Conservation (phyloP, 1,140 invertebrate species). For the Thaumatotibia leucotreta region DNA sequence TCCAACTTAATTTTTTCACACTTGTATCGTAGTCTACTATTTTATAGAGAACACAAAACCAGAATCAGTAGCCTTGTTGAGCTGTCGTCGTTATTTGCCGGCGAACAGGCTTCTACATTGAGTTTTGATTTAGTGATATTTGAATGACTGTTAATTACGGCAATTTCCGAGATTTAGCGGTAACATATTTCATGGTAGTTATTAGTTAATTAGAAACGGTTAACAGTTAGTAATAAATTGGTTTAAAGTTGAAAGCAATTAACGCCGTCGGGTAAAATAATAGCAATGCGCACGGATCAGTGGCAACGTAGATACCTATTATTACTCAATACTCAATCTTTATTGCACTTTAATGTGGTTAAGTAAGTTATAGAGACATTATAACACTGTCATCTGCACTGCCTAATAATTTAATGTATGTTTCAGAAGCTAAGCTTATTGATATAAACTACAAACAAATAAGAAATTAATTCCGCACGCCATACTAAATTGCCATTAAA, state of each 20-base stretch:
- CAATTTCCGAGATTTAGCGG: neutral
- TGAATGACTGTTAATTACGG: neutral
- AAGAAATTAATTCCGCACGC: too few species aligned
- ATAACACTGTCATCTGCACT: too few species aligned
- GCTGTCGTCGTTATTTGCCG: neutral
- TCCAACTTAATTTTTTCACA: neutral
- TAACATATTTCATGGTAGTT: neutral
- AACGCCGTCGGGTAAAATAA: neutral
- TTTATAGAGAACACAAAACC: neutral
- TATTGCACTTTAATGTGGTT: too few species aligned
- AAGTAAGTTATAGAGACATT: too few species aligned
- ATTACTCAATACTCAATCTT: too few species aligned
- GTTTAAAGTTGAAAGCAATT: neutral
- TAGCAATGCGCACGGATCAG: too few species aligned
- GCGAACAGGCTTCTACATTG: neutral
- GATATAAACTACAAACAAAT: too few species aligned
- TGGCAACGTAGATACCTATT: too few species aligned
- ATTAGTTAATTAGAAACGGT: constrained; percentile 1
- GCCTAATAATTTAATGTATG: too few species aligned
- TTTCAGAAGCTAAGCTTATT: too few species aligned
- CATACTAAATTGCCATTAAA: too few species aligned
- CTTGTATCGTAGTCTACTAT: neutral
- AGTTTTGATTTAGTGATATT: constrained; percentile 3
- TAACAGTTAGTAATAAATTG: neutral
- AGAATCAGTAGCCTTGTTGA: neutral